Base-by-base conservation (phyloP, 2,113 vertebrate genomes). In the Oreochromis niloticus region DNA sequence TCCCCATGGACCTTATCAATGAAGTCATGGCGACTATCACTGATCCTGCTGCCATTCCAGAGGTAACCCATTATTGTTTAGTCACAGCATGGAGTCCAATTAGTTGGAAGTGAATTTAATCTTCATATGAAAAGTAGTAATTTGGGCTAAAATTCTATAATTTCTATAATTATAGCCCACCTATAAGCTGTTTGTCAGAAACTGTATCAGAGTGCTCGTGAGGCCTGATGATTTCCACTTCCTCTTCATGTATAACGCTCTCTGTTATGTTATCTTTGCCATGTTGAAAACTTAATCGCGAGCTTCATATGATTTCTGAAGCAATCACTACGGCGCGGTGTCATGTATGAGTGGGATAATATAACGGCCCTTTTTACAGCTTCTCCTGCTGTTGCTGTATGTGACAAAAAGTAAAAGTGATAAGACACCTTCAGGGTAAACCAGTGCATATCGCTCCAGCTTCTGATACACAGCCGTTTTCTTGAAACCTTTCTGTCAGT, bases 21-120 rank as follows among this genome's bases (percentile, higher is more conserved):
- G 98, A 99, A 96, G 98, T 99, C 85, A 99, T 99, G 98, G 97
- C 99, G 24, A 99, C 98, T 83, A 99, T 99, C 93, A 97, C 98
- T 8, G 99, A 99, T 94, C 98, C 99, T 83, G 95, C 97, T 9
- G 97, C 97, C 32, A 97, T 99, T 97, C 95, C 95, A 84, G 95
- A 96, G 94, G 95, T 96, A 90, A 85, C 55, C 46, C 39, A 9
- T 32, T 52, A 19, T n/a, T 82, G 34, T 54, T n/a, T 22, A 7
- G 27, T 78, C 73, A 52, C 30, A 34, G 46, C 16, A 12, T 32
- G 46, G 10, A 32, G 73, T 17, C 1, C 16, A 34, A n/a, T 32
- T 78, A 52, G 46, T 34, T 50, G 46, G 73, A 78, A 52, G 7
- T 13, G 2, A 52, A 32, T 32, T 78, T n/a, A 50, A 19, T 50